Evolutionary conservation across 2,797 vertebrate genomes (phyloP), one percentile per base, ranked within the genome.

Genomic region (Coendou prehensilis): DNA sequence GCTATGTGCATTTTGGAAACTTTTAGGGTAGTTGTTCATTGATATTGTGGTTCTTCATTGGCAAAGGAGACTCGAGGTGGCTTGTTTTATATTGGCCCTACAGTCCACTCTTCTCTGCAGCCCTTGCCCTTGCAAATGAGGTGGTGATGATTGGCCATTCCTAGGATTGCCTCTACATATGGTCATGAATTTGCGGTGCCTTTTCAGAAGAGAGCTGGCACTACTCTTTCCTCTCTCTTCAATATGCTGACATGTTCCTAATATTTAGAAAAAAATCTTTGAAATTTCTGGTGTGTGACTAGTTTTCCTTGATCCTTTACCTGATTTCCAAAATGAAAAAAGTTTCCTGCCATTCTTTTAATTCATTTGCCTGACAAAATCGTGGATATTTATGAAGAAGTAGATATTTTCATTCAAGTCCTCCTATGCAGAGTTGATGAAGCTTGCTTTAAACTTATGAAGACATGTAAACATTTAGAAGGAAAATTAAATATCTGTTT

Each of bases 221-320:
- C 80, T 69, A 17, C 22, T 22, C 63, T 78, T 92, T 52, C 1
- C 22, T n/a, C 52, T 93, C 61, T 81, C 52, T 64, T 95, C 57
- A 33, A 30, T 67, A 67, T 87, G 20, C 37, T 89, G 33, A 45
- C 15, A 54, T 33, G 47, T 75, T 84, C 54, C 76, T 90, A 85
- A 61, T 75, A 92, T 87, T 87, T 85, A 87, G n/a, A 80, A 96
- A 30, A 30, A 76, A 93, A 63, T 83, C 13, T 37, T 83, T 89
- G 10, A 91, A 57, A 26, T 52, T 76, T 94, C 18, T 71, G 50
- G 22, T 56, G 28, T 73, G 52, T 45, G 14, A 94, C 54, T 80
- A 94, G 28, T 6, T 0, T 18, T 85, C 56, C 30, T 69, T 69
- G 15, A 69, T 41, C 20, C 37, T 18, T 41, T 71, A 45, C 33